Evolutionary conservation across 2,888 invertebrate species (phyloP), one percentile per base, ranked within the genome.

Genomic region (Drosophila hamatofila): DNA sequence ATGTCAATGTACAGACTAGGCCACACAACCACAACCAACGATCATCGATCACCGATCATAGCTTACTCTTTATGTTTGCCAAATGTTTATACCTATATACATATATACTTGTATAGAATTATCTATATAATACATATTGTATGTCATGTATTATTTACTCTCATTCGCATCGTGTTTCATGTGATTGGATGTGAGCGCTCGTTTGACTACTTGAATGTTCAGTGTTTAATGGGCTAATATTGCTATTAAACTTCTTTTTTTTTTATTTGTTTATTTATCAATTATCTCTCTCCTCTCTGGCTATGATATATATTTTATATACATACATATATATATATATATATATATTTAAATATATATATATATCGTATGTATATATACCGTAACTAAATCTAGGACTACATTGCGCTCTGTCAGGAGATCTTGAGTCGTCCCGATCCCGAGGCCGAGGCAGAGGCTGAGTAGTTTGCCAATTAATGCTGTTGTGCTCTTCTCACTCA

Each of bases 401-500:
- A 92, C 75, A 92, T 92, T 89, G 92, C 92, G 78, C 90, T 92
- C 51, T 92, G 92, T 89, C 92, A 92, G 87, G 92, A 92, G 89
- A 92, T 92, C 75, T 76, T 92, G 79, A 92, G 92, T 85, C 92
- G 92, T 73, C 92, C 92, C 62, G 92, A 92, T 89, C 92, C 92
- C 54, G 92, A 92, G 73, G 92, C 85, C 54, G 92, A 92, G 73
- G 92, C 85, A 46, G 91, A 88, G 21, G 76, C 65, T 46, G 81
- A 81, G 62, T 81, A 67, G 37, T 35, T 56, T 27, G 33, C 33
- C 27, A 27, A 25, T 23, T 48, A 49, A 27, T 65, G 33, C 39
- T 54, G 60, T 57, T 67, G 52, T 59, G 65, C 55, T 69, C 56
- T 60, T 42, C 41, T 42, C 41, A 35, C 42, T 52, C 69, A 12